phyloP scores from a whole-genome alignment of 2,888 invertebrate genomes.

The Amphimallon solstitiale region DNA sequence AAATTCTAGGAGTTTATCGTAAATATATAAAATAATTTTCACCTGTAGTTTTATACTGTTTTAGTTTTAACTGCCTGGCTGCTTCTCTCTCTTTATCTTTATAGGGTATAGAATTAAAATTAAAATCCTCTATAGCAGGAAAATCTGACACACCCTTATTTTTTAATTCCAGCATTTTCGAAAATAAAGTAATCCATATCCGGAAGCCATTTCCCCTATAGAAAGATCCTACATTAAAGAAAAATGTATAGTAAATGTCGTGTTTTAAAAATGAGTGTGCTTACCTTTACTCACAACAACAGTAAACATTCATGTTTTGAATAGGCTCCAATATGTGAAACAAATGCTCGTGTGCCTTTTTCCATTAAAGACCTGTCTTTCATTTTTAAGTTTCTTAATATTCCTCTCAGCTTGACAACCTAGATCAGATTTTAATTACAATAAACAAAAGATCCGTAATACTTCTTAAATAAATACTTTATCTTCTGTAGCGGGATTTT shows the following conservation, averaged over 20 bases:
- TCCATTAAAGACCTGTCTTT: conserved; percentile 84
- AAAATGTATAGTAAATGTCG: too few relatives aligned
- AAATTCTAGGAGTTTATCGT: not conserved
- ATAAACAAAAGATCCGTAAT: too few relatives aligned
- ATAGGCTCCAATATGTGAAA: conserved; percentile 94
- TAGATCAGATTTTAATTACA: too few relatives aligned
- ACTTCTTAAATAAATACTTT: too few relatives aligned
- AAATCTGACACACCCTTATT: conserved; percentile 69
- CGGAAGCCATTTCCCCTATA: conserved; percentile 82
- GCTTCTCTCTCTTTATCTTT: conserved; percentile 82
- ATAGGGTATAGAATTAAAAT: conserved; percentile 80
- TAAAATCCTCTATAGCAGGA: conserved; percentile 69
- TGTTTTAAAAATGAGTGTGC: not conserved
- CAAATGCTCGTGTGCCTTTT: conserved; percentile 91
- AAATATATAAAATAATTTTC: conserved; percentile 73
- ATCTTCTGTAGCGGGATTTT: conserved; percentile 51
- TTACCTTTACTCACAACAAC: conserved; percentile 81
- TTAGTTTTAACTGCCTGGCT: conserved; percentile 76
- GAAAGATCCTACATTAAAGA: conserved; percentile 74
- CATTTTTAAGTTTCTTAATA: conserved; percentile 72
- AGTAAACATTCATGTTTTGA: conserved; percentile 95
- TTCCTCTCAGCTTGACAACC: conserved; percentile 65
- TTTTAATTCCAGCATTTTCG: conserved; percentile 95
- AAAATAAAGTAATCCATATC: conserved; percentile 92
- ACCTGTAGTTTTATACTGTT: conserved; percentile 78